A percentile compares a stretch with the other conserved stretches of the same genome.
phyloP scores from a whole-genome alignment of 2,888 invertebrate species.

The Phania funesta region DNA sequence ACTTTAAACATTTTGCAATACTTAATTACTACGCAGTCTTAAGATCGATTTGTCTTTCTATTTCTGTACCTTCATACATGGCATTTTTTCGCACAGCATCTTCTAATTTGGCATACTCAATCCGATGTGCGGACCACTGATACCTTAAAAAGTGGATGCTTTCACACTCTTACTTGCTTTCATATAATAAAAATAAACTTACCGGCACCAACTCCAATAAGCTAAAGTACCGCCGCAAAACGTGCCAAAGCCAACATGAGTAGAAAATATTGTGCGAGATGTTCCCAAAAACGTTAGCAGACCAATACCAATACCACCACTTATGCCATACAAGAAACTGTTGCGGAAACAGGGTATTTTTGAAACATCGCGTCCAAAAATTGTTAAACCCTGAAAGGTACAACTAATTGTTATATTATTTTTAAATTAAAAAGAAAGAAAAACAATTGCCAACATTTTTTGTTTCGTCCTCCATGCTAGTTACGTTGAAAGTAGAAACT shows the following conservation, averaged over 20 bases:
- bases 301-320: slow-evolving; percentile 86
- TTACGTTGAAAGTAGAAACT: slow-evolving; percentile 32
- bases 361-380: slow-evolving; percentile 87
- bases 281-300: slow-evolving; percentile 87
- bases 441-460: slow-evolving; percentile 47
- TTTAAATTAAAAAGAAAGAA: not conserved
- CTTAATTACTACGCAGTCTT: slow-evolving; percentile 59
- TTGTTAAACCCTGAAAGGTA: slow-evolving; percentile 81
- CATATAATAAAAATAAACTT: not conserved
- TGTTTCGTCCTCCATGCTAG: slow-evolving; percentile 60
- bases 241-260: slow-evolving; percentile 85
- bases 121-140: slow-evolving; percentile 84
- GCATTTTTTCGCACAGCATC: slow-evolving; percentile 84
- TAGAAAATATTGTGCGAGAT: slow-evolving; percentile 84
- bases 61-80: slow-evolving; percentile 84
- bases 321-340: slow-evolving; percentile 88
- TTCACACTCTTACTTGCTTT: not conserved
- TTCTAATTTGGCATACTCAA: slow-evolving; percentile 84
- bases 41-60: slow-evolving; percentile 78
- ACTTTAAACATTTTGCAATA: not conserved
- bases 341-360: slow-evolving; percentile 90
- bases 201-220: slow-evolving; percentile 86
- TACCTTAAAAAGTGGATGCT: slow-evolving; percentile 81
- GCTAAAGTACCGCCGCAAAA: slow-evolving; percentile 84
- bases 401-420: not conserved